Base-by-base conservation (phyloP, 2,888 invertebrate species). In the Kryphioiulus occultus region DNA sequence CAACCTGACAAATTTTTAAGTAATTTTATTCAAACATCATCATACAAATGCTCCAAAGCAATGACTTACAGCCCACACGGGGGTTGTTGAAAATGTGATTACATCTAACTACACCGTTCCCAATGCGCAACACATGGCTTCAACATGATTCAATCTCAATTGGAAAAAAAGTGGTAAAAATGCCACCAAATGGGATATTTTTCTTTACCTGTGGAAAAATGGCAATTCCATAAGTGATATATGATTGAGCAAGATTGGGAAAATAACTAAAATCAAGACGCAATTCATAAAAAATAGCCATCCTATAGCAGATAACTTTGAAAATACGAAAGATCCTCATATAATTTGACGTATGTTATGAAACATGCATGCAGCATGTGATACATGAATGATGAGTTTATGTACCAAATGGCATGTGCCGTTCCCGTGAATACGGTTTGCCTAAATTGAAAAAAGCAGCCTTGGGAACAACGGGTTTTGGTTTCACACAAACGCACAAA, bases 1-100 rank as follows among this genome's bases (percentile, higher is more conserved):
- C 3, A 35, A 35, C 0, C 59, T 59, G 1, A n/a, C 19, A 22
- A n/a, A 59, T 59, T 59, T 59, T 59, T 59, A 59, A 59, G 59
- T 59, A 59, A 59, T 59, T 59, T 59, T 59, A 59, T 59, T 59
- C 59, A 59, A 59, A 59, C 59, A 59, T 59, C 59, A 59, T 59
- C 59, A 59, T 59, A 59, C 59, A 59, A 59, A 59, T 59, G 59
- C 59, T 59, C 59, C 59, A 59, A 59, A 59, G 59, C 59, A 59
- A 59, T 59, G 59, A 59, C 59, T 59, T 59, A 59, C 59, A 59
- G 59, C 59, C 59, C 59, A 59, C 59, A 59, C 17, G 35, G 59
- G 53, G 59, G 59, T 59, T 59, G 59, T 59, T 59, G 59, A 59
- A 59, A 59, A 59, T 59, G 59, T 59, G 59, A 59, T 59, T 59